Evolutionary conservation across 2,113 vertebrate genomes (phyloP), one percentile per base, ranked within the genome.

Genomic region (Notothenia rossii): DNA sequence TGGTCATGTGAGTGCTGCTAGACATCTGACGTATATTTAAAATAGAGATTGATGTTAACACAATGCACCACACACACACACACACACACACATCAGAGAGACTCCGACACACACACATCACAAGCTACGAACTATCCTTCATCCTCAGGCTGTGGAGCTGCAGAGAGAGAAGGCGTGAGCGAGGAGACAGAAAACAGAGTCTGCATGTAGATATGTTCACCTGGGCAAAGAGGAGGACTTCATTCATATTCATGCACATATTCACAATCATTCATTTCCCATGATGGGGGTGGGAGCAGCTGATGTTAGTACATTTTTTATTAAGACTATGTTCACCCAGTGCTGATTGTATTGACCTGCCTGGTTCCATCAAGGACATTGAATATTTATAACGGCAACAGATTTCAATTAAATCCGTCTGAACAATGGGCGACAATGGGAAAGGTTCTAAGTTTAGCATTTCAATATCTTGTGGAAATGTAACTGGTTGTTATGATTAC

Each of bases 41-140:
- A 56, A 72, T 29, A 65, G 55, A 78, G 60, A 50, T 61, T 72
- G 69, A 79, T 77, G 67, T 65, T 60, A 84, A 77, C 75, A 69
- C 51, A 54, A 59, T 56, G 45, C 46, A 69, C 36, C 0, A 22
- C 5, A 77, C 20, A 70, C 29, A 63, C 54, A 33, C 40, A 55
- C 22, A 1, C 9, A 58, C 75, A 60, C 68, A 59, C 36, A 36
- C 7, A n/a, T n/a, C n/a, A n/a, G n/a, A n/a, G n/a, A n/a, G n/a
- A n/a, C n/a, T n/a, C n/a, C n/a, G n/a, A 40, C 36, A 40, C 36
- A 40, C 36, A 60, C 66, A 55, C 7, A 40, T 25, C 49, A 4
- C 62, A 56, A 54, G 56, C 68, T 56, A 53, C 63, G 72, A 86
- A 72, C 58, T 20, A 63, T 53, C 56, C 54, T 69, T 73, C 68